Percentiles rank a stretch among this genome's conserved stretches.
These are phyloP conservation scores for Amphimallon solstitiale DNA, from an alignment of 2,888 invertebrate genomes.

Conservation along the genomic window DNA sequence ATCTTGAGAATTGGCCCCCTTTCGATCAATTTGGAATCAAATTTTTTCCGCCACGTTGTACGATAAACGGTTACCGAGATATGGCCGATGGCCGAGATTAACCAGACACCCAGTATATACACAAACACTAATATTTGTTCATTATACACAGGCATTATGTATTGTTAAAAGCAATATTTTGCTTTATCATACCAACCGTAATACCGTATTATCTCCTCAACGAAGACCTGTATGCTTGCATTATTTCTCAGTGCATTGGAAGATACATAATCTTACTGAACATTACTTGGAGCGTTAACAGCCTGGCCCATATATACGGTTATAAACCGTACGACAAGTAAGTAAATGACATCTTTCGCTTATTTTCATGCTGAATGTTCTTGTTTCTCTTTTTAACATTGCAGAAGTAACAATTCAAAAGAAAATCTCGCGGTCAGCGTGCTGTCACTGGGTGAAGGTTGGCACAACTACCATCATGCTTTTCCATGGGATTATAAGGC, in stretches of 20 bases:
- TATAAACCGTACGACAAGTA: constrained; percentile 79
- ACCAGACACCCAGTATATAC: no score
- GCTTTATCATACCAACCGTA: constrained; percentile 78
- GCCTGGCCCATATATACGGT: constrained; percentile 86
- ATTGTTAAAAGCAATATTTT: constrained; percentile 70
- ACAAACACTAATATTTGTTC: no score
- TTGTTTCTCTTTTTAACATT: constrained; percentile 36
- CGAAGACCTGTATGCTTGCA: constrained; percentile 70
- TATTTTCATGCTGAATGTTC: not conserved
- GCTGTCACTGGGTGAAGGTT: constrained; percentile 78
- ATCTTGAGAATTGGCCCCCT: no score
- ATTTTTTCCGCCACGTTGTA: no score
- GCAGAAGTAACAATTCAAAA: constrained; percentile 79
- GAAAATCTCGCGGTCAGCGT: constrained; percentile 81
- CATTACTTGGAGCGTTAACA: constrained; percentile 91
- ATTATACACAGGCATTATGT: no score
- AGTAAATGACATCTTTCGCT: constrained; percentile 40
- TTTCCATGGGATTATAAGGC: constrained; percentile 96
- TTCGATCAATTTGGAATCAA: no score
- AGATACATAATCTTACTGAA: constrained; percentile 82
- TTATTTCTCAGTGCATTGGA: constrained; percentile 71
- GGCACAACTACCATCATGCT: constrained; percentile 93
- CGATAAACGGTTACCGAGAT: no score
- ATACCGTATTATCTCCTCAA: constrained; percentile 68
- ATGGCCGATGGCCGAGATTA: no score